These are phyloP conservation scores for Caenorhabditis angaria DNA, from an alignment of 2,888 invertebrate species.

Conservation along the genomic window DNA sequence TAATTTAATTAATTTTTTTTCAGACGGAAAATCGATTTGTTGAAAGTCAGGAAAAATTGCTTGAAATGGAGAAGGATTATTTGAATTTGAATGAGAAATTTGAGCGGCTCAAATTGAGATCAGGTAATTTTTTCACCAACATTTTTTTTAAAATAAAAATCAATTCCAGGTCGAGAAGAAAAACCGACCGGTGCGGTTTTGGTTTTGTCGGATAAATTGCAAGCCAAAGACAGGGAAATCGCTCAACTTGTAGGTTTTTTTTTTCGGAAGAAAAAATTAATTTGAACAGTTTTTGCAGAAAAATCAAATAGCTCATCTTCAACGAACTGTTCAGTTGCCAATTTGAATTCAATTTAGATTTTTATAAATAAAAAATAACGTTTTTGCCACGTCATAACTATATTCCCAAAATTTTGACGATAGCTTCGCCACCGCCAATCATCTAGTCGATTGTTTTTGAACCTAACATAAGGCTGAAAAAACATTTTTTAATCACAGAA, in stretches of 20 bases:
- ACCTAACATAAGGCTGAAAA: too few relatives aligned
- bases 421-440: too few relatives aligned
- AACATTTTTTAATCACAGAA: too few relatives aligned
- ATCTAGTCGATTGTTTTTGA: too few relatives aligned
- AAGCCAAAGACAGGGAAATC: constrained; percentile 64
- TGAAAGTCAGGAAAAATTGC: constrained; percentile 33
- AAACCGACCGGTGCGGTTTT: constrained; percentile 48
- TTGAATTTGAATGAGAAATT: constrained; percentile 22
- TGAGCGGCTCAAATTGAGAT: constrained; percentile 18
- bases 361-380: too few relatives aligned
- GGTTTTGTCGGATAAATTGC: constrained; percentile 63
- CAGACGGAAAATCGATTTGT: constrained; percentile 29
- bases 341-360: not conserved
- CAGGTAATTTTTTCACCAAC: not conserved
- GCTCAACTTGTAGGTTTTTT: constrained; percentile 30
- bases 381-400: not conserved
- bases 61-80: constrained; percentile 29
- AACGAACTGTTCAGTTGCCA: constrained; percentile 23
- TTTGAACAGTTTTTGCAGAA: constrained; percentile 44
- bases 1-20: constrained; percentile 1
- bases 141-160: not conserved
- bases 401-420: too few relatives aligned
- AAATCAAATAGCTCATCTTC: constrained; percentile 31
- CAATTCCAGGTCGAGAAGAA: constrained; percentile 26
- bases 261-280: constrained; percentile 28